These are phyloP conservation scores for Benthosema pterotum DNA, from an alignment of 2,797 vertebrate genomes.

Conservation along the genomic window DNA sequence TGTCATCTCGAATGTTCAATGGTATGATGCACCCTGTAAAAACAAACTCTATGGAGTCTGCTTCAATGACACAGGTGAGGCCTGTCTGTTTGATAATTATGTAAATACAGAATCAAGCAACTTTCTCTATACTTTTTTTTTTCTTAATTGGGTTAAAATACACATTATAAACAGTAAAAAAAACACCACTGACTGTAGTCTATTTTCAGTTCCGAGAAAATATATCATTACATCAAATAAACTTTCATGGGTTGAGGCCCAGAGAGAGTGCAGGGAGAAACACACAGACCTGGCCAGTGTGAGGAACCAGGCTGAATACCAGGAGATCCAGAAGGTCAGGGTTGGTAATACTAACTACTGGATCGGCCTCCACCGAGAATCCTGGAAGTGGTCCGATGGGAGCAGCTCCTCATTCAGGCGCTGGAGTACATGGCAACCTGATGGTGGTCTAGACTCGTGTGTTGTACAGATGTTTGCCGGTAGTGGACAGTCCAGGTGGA, in stretches of 20 bases:
- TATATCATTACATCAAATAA: fast-evolving
- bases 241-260: constrained; percentile 39
- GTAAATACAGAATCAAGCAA: too few species aligned
- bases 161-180: too few species aligned
- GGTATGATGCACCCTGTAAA: too few species aligned
- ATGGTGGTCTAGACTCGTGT: fast-evolving
- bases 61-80: too few species aligned
- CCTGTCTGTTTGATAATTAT: too few species aligned
- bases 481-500: constrained; percentile 30
- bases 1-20: too few species aligned
- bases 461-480: fast-evolving
- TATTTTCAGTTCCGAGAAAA: constrained; percentile 9
- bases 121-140: too few species aligned
- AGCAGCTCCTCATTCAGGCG: not conserved
- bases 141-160: too few species aligned
- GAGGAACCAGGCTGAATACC: constrained; percentile 18
- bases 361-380: constrained; percentile 48
- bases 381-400: constrained; percentile 50
- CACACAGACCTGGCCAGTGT: constrained; percentile 56
- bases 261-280: constrained; percentile 38
- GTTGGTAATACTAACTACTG: constrained; percentile 14
- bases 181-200: too few species aligned
- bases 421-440: not conserved
- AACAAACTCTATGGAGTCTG: too few species aligned
- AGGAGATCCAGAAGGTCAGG: not conserved